Conservation (phyloP, 2,888 invertebrate species). For the Andrena trimmerana region DNA sequence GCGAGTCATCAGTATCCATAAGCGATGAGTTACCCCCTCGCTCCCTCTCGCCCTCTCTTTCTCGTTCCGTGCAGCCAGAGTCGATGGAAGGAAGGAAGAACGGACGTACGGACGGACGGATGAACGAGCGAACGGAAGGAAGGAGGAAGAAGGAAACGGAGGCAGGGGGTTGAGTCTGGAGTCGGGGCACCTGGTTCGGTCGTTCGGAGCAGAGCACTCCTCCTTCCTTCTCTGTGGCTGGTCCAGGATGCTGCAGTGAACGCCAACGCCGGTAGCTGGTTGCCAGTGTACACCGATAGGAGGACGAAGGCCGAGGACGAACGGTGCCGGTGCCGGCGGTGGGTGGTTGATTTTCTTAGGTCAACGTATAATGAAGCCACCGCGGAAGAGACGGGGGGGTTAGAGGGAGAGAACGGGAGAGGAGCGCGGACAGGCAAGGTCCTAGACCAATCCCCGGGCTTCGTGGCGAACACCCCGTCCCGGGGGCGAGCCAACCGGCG, state of each 20-base stretch:
- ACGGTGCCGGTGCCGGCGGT: conserved; percentile 59
- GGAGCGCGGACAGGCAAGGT: conserved; percentile 75
- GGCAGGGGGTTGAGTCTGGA: conserved; percentile 61
- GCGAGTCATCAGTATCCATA: conserved; percentile 92
- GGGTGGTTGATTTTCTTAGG: conserved; percentile 85
- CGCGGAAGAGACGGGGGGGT: conserved; percentile 60
- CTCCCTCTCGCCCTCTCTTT: conserved; percentile 76
- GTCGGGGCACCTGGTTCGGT: conserved; percentile 82
- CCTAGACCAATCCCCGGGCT: conserved; percentile 82
- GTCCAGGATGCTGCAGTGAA: conserved; percentile 67
- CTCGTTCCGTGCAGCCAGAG: background rate
- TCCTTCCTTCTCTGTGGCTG: conserved; percentile 54
- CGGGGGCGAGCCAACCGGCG: conserved; percentile 73
- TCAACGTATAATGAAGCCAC: conserved; percentile 85
- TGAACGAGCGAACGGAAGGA: conserved; percentile 23
- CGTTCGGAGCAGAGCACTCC: conserved; percentile 79
- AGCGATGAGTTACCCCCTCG: conserved; percentile 87
- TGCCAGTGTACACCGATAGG: conserved; percentile 59
- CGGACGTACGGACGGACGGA: background rate
- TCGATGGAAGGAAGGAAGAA: conserved; percentile 22
- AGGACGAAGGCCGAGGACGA: conserved; percentile 76
- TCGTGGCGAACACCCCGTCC: conserved; percentile 72
- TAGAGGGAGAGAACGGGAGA: conserved; percentile 49
- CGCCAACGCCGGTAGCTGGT: conserved; percentile 55
- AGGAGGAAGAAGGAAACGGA: conserved; percentile 25